Evolutionary conservation across 2,113 vertebrate genomes (phyloP).

Genomic region (Lamprologus tigripictilis): DNA sequence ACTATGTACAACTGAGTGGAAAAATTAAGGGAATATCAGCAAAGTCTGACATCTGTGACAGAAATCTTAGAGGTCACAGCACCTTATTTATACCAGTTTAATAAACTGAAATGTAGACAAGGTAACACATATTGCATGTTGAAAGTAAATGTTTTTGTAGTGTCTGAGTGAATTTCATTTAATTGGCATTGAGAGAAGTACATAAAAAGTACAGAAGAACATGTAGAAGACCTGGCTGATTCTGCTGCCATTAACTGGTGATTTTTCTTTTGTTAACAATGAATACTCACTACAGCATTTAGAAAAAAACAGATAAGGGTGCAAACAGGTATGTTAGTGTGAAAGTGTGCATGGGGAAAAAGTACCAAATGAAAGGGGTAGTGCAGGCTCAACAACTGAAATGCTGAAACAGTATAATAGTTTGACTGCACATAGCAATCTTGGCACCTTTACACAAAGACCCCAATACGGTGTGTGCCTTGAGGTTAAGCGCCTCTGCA

Average conservation of each 20-base stretch:
- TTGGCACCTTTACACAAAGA: constrained; percentile 33
- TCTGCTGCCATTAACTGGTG: background rate
- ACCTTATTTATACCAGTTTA: background rate
- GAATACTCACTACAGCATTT: background rate
- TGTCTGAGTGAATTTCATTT: background rate
- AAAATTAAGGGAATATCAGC: background rate
- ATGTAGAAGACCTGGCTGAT: background rate
- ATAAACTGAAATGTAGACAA: background rate
- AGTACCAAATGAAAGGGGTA: background rate
- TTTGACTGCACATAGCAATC: constrained; percentile 4
- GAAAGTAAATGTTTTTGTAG: background rate
- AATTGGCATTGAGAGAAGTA: background rate
- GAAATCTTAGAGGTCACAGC: background rate
- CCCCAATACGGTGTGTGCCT: constrained; percentile 24
- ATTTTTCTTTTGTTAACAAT: background rate
- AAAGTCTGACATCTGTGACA: background rate
- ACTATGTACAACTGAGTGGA: background rate
- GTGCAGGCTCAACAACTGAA: background rate
- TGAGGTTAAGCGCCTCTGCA: background rate
- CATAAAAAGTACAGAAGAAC: background rate
- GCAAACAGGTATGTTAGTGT: background rate
- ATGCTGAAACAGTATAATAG: background rate
- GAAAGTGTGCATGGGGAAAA: background rate
- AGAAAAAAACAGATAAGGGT: background rate
- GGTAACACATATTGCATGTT: background rate